A percentile compares a stretch with the other conserved stretches of the same genome.
phyloP scores from a whole-genome alignment of 2,888 invertebrate genomes.

The Acholoe squamosa region DNA sequence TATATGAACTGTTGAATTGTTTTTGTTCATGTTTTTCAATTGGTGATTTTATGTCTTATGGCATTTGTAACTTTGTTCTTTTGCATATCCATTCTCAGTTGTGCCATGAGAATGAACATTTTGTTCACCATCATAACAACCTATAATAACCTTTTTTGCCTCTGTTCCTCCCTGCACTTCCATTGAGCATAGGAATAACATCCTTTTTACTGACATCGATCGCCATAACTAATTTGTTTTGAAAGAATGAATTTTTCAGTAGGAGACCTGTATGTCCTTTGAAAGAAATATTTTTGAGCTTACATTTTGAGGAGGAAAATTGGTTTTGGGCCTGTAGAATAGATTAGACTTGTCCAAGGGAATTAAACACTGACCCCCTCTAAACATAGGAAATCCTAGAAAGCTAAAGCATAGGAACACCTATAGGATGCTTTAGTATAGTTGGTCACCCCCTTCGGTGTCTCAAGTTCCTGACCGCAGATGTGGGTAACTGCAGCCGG shows the following conservation, averaged over 20 bases:
- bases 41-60: background rate
- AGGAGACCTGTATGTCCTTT: too few relatives aligned
- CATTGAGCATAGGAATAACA: slow-evolving; percentile 3
- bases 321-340: too few relatives aligned
- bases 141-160: background rate
- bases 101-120: slow-evolving; percentile 2
- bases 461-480: background rate
- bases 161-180: slow-evolving; percentile 4
- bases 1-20: background rate
- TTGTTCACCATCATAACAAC: slow-evolving; percentile 5
- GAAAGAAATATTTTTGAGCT: too few relatives aligned
- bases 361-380: too few relatives aligned
- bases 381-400: too few relatives aligned
- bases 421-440: too few relatives aligned
- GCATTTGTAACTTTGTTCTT: background rate
- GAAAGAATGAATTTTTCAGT: too few relatives aligned
- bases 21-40: background rate
- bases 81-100: background rate
- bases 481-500: background rate
- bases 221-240: background rate
- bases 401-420: too few relatives aligned
- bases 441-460: too few relatives aligned
- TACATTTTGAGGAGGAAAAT: too few relatives aligned
- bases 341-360: too few relatives aligned
- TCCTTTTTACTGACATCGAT: background rate